A percentile compares a stretch with the other conserved stretches of the same genome.
These are phyloP conservation scores for Caenorhabditis sp. DNA, from an alignment of 2,888 invertebrate genomes.

Conservation along the genomic window DNA sequence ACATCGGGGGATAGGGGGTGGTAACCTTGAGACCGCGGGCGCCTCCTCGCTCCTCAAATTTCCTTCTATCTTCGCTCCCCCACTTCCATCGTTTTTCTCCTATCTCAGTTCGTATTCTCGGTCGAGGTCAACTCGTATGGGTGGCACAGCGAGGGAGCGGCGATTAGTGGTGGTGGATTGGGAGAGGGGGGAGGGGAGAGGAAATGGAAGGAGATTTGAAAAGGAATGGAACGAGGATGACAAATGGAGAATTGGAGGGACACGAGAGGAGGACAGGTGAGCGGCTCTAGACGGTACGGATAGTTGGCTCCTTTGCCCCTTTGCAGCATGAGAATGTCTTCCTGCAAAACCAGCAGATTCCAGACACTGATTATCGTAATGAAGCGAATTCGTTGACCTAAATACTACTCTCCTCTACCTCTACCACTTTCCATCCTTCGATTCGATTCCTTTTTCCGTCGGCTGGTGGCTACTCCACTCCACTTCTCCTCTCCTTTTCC, in stretches of 20 bases:
- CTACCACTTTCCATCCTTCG: constrained; percentile 9
- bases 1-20: constrained; percentile 12
- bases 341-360: constrained; percentile 23
- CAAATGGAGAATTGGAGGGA: background rate
- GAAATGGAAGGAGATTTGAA: constrained; percentile 2
- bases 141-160: constrained; percentile 40
- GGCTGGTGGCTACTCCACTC: too few relatives aligned
- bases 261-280: background rate
- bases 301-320: too few relatives aligned
- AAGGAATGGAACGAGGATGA: background rate
- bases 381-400: constrained; percentile 32
- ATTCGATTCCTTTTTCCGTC: too few relatives aligned
- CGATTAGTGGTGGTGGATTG: background rate
- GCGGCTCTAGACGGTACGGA: too few relatives aligned
- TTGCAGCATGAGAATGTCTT: too few relatives aligned
- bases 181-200: background rate
- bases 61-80: constrained; percentile 7
- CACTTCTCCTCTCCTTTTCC: too few relatives aligned
- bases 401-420: constrained; percentile 22
- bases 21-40: constrained; percentile 54
- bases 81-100: constrained; percentile 23
- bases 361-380: constrained; percentile 25
- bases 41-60: constrained; percentile 36
- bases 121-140: constrained; percentile 64
- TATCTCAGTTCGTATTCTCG: constrained; percentile 59